Base-by-base conservation (phyloP, 1,140 invertebrate species). In the Zaprionus vittiger region DNA sequence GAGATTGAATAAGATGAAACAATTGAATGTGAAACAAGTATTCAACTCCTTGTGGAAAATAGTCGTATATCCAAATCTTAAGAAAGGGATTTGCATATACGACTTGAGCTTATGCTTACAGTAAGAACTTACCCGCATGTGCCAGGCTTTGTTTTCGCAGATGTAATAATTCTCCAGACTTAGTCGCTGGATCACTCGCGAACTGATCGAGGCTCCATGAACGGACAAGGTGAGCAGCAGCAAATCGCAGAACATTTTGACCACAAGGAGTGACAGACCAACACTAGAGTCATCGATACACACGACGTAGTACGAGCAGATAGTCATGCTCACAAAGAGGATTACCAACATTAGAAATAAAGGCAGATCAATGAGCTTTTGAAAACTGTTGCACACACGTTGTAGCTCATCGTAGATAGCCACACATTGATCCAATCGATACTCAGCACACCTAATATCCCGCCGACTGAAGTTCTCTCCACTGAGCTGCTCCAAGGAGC, bases 331-430 rank as follows among this genome's bases (percentile, higher is more conserved):
- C 15, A 79, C 68, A 17, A 89, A 85, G 9, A 61, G 71, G 1
- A 56, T 47, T 0, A 77, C 2, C 0, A 89, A 63, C 4, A 73
- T 65, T 2, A 82, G 38, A 5, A 68, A 31, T 0, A 85, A 20
- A 0, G 81, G 85, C 5, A 90, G 15, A 11, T 89, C 67, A 2
- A 90, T 54, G 4, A 89, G 73, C 1, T 61, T 47, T 17, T 85
- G 72, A 64, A 85, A 89, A 5, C 59, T 38, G 15, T 31, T 44
- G 14, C 72, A 71, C 3, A 75, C 70, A 0, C 85, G 70, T 24
- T 80, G 75, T 9, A 89, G 77, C 22, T 85, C 85, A 17, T 81
- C 67, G 26, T 89, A 89, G 31, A 85, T 73, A n/a, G 69, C 60
- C 9, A 90, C 34, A 14, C 73, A 85, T 34, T 85, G 77, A 24